A percentile compares a stretch with the other conserved stretches of the same genome.
phyloP scores from a whole-genome alignment of 2,113 vertebrate genomes.

The Elephantulus edwardii region DNA sequence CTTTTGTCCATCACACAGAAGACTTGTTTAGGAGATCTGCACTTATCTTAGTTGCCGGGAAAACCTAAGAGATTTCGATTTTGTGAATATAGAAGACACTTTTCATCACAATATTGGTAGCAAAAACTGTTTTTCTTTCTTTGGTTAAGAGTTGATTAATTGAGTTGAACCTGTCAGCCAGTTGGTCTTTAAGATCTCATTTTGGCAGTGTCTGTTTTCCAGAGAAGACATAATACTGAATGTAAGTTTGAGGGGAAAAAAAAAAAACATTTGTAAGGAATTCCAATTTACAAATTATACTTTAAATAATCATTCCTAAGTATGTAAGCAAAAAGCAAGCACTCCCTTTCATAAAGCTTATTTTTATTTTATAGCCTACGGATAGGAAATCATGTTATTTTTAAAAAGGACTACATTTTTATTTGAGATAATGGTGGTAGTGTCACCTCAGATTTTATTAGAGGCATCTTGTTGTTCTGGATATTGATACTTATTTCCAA shows the following conservation, averaged over 20 bases:
- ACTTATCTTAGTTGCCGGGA: conserved; percentile 67
- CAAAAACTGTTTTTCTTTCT: conserved; percentile 70
- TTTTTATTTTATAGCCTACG: background rate
- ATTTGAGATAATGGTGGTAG: background rate
- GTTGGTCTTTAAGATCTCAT: conserved; percentile 51
- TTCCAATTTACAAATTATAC: background rate
- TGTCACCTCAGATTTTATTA: background rate
- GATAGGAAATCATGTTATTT: background rate
- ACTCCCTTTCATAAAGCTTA: background rate
- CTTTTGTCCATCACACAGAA: conserved; percentile 82
- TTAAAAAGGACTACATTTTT: background rate
- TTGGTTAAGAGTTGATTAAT: conserved; percentile 71
- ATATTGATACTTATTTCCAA: conserved; percentile 31
- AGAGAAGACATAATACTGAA: background rate
- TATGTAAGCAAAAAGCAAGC: background rate
- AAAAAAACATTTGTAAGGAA: background rate
- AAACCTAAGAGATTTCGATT: conserved; percentile 50
- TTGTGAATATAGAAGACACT: conserved; percentile 64
- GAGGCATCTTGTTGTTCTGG: background rate
- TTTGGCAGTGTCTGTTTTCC: conserved; percentile 60
- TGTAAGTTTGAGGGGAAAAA: conserved; percentile 53
- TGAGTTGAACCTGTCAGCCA: conserved; percentile 60
- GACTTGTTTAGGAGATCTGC: conserved; percentile 78
- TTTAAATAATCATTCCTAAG: background rate
- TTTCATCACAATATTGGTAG: conserved; percentile 53